Percentiles rank a stretch among this genome's conserved stretches.
Conservation (phyloP, 2,888 invertebrate species). For the Drosophila lacicola region DNA sequence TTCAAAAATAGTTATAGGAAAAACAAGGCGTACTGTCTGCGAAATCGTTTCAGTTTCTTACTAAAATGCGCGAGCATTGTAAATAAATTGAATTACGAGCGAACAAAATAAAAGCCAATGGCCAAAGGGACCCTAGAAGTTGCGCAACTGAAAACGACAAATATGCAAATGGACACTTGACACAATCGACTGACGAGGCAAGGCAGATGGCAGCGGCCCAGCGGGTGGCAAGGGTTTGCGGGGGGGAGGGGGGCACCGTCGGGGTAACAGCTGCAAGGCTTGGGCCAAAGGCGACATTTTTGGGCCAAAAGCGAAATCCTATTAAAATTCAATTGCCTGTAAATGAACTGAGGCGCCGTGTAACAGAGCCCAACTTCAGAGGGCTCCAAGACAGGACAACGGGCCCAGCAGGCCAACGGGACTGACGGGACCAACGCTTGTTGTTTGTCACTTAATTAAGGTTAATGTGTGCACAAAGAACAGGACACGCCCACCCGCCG, state of each 20-base stretch:
- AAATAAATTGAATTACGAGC: slow-evolving; percentile 76
- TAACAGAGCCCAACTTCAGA: slow-evolving; percentile 38
- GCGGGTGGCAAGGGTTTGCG: background rate
- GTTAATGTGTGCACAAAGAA: slow-evolving; percentile 68
- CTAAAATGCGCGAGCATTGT: slow-evolving; percentile 52
- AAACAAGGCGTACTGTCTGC: slow-evolving; percentile 9
- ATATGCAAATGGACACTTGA: slow-evolving; percentile 75
- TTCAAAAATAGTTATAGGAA: slow-evolving; percentile 16
- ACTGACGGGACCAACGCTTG: slow-evolving; percentile 27
- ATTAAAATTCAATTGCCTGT: slow-evolving; percentile 80
- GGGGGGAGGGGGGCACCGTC: background rate
- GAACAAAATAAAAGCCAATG: slow-evolving; percentile 47
- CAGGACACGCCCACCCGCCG: slow-evolving; percentile 16
- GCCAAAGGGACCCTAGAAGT: slow-evolving; percentile 56
- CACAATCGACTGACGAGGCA: slow-evolving; percentile 37
- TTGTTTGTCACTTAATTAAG: slow-evolving; percentile 81
- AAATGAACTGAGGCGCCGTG: slow-evolving; percentile 60
- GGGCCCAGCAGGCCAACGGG: no score
- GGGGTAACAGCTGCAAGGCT: slow-evolving; percentile 22
- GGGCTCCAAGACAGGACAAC: slow-evolving; percentile 10
- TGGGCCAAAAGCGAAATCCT: slow-evolving; percentile 57
- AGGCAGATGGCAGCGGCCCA: slow-evolving; percentile 4
- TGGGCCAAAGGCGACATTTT: slow-evolving; percentile 35
- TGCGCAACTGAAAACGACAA: slow-evolving; percentile 56
- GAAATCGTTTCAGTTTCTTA: slow-evolving; percentile 45